These are phyloP conservation scores for Rhynchopsitta pachyrhyncha DNA, from an alignment of 2,113 vertebrate species.

Conservation along the genomic window DNA sequence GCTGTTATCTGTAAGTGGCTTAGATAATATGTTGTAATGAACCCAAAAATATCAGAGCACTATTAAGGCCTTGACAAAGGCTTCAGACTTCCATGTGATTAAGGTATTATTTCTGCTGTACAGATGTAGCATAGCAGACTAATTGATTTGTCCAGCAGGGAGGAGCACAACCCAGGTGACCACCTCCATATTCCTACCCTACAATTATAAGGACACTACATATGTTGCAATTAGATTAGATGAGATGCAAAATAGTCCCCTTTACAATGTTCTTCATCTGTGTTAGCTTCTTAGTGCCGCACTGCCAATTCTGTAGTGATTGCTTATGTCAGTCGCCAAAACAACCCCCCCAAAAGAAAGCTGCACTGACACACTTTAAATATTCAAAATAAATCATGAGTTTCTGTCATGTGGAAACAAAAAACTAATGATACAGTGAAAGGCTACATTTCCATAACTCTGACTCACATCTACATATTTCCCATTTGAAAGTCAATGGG, in stretches of 20 bases:
- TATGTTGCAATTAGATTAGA: not conserved
- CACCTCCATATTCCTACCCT: not conserved
- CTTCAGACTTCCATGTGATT: not conserved
- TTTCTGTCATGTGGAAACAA: constrained; percentile 60
- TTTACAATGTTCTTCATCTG: not conserved
- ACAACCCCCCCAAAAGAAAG: not conserved
- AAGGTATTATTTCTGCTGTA: not conserved
- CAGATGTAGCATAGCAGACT: not conserved
- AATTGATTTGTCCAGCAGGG: not conserved
- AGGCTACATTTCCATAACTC: constrained; percentile 61
- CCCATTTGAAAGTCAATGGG: constrained; percentile 59
- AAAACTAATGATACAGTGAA: constrained; percentile 67
- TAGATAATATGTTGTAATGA: not conserved
- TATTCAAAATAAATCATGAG: constrained; percentile 60
- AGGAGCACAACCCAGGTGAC: not conserved
- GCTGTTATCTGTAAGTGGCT: not conserved
- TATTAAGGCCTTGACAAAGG: not conserved
- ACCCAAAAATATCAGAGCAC: not conserved
- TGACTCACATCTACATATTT: constrained; percentile 46
- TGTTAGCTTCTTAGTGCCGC: not conserved
- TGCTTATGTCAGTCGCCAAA: not conserved
- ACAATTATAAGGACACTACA: not conserved
- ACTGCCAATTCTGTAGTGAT: not conserved
- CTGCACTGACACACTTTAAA: not conserved
- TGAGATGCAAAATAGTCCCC: not conserved